phyloP scores from a whole-genome alignment of 2,113 vertebrate species.

The Piaya cayana region DNA sequence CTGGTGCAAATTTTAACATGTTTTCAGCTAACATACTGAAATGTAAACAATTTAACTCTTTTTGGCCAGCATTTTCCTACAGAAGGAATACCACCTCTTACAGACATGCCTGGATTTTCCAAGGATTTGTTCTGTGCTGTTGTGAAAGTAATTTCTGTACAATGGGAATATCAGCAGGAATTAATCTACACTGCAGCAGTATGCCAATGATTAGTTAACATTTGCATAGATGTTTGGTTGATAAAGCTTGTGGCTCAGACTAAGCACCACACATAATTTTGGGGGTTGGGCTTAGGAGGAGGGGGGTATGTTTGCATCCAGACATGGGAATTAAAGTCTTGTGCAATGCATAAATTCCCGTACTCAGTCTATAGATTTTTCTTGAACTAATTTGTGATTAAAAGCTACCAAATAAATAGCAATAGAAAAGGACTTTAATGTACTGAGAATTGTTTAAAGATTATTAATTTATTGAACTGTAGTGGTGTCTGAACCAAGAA shows the following conservation, averaged over 20 bases:
- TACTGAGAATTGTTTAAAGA: neutral
- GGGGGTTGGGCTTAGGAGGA: no score
- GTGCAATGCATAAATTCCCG: neutral
- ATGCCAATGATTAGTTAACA: neutral
- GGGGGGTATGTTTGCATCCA: neutral
- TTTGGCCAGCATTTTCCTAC: neutral
- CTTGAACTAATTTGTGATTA: neutral
- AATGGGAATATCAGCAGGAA: neutral
- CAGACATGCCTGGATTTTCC: neutral
- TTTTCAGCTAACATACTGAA: neutral
- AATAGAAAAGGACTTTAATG: neutral
- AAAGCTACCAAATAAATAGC: conserved; percentile 9
- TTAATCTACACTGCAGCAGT: neutral
- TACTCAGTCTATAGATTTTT: neutral
- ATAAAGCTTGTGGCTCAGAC: neutral
- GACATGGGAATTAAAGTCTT: neutral
- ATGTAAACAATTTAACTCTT: neutral
- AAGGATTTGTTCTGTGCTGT: neutral
- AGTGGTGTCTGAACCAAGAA: neutral
- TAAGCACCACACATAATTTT: neutral
- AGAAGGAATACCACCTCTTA: neutral
- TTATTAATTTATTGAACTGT: neutral
- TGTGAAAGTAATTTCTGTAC: neutral
- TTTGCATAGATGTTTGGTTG: neutral
- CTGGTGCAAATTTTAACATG: neutral